Base-by-base conservation (phyloP, 2,113 vertebrate genomes). In the Paratilapia polleni region DNA sequence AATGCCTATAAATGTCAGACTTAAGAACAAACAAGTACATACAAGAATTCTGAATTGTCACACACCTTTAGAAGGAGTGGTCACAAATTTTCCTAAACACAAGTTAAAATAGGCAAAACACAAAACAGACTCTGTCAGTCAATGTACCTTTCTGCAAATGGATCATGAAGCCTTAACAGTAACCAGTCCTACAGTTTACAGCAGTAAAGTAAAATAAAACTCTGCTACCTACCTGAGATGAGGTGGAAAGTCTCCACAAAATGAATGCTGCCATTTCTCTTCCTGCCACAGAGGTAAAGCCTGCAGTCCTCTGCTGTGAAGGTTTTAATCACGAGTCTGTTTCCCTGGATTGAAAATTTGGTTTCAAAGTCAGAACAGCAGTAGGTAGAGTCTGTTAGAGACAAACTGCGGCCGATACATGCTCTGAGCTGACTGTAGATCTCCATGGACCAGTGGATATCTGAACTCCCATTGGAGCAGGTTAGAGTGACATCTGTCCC, bases 361-460 rank as follows among this genome's bases (percentile, higher is more conserved):
- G 12, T n/a, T 15, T 11, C 17, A 2, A 26, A 62, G 0, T 34
- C 34, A 10, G 22, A 2, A 20, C 6, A 56, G 26, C 0, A 24
- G 62, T 52, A 77, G 0, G 0, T 3, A 26, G 19, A 3, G 1
- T 0, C 0, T 12, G 6, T 3, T n/a, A 19, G 0, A 0, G 61
- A 77, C 5, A 15, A 1, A 0, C 4, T 57, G 1, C 1, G 31
- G 1, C 4, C 0, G 9, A 85, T 80, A n/a, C 0, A 0, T 2
- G 0, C 19, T 22, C 1, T 28, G 24, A 77, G 0, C 6, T 28
- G 22, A 4, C 24, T 28, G 43, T 82, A 0, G 5, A 80, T 24
- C 56, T 80, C 17, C 54, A 79, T 20, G 66, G 13, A 79, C 87
- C 83, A 88, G 79, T 17, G 2, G 0, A 36, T 0, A 0, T 52